A percentile compares a stretch with the other conserved stretches of the same genome.
Conservation (phyloP, 2,113 vertebrate species). For the Corvus moneduloides region DNA sequence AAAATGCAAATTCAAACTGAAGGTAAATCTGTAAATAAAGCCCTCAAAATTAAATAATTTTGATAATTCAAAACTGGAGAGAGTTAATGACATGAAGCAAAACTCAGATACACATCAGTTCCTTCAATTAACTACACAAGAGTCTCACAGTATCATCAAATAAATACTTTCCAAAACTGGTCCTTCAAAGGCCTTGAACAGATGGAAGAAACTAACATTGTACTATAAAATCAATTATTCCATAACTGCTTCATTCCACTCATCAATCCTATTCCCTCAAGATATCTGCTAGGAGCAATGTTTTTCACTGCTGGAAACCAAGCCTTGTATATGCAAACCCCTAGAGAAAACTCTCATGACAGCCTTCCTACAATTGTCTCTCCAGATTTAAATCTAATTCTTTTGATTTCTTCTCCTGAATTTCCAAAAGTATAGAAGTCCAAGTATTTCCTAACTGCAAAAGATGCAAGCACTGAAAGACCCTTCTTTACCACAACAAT, state of each 20-base stretch:
- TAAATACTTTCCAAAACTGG: background rate
- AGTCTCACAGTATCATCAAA: background rate
- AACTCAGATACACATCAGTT: background rate
- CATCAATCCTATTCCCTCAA: background rate
- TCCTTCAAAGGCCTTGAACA: background rate
- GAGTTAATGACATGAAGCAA: background rate
- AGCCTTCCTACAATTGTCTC: background rate
- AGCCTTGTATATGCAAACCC: background rate
- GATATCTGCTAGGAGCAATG: background rate
- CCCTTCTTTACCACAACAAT: background rate
- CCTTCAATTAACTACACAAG: background rate
- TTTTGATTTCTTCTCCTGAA: background rate
- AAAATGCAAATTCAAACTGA: background rate
- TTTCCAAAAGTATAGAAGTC: background rate
- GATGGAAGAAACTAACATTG: background rate
- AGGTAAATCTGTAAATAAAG: background rate
- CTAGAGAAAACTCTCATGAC: background rate
- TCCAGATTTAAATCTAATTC: background rate
- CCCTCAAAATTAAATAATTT: background rate
- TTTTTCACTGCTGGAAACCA: background rate
- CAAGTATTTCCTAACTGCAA: background rate
- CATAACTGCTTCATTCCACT: background rate
- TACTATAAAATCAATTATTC: background rate
- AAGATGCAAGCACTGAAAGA: background rate
- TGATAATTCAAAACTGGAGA: background rate